Percentiles rank a stretch among this genome's conserved stretches.
phyloP scores from a whole-genome alignment of 2,888 invertebrate genomes.

The Drosophila nigricruria region DNA sequence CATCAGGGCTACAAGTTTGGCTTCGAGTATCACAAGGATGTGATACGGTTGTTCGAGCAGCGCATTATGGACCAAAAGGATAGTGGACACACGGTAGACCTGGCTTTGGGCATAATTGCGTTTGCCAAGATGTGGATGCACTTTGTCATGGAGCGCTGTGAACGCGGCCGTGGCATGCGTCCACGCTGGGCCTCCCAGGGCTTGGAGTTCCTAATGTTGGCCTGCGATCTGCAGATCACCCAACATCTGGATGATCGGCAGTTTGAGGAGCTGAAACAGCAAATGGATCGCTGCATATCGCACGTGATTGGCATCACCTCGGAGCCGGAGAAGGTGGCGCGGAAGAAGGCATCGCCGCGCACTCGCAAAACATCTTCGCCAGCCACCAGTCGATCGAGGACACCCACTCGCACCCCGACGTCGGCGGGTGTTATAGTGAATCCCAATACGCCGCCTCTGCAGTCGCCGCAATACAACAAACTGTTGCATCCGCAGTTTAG shows the following conservation, averaged over 20 bases:
- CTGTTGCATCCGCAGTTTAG: slow-evolving; percentile 84
- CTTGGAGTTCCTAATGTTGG: slow-evolving; percentile 93
- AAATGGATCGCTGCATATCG: slow-evolving; percentile 94
- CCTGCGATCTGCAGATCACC: slow-evolving; percentile 94
- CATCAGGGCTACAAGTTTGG: slow-evolving; percentile 96
- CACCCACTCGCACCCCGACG: slow-evolving; percentile 85
- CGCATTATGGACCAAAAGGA: slow-evolving; percentile 85
- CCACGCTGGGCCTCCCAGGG: slow-evolving; percentile 96
- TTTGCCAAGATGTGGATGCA: slow-evolving; percentile 95
- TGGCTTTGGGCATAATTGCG: slow-evolving; percentile 88
- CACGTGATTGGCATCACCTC: slow-evolving; percentile 92
- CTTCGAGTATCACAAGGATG: slow-evolving; percentile 90
- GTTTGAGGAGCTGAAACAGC: slow-evolving; percentile 91
- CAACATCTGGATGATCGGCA: slow-evolving; percentile 91
- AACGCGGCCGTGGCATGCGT: slow-evolving; percentile 91
- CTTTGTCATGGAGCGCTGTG: slow-evolving; percentile 94
- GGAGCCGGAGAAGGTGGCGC: slow-evolving; percentile 84
- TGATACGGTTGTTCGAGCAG: slow-evolving; percentile 86
- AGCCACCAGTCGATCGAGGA: slow-evolving; percentile 83
- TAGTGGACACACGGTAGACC: slow-evolving; percentile 82
- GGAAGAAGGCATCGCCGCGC: slow-evolving; percentile 85
- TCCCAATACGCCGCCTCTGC: slow-evolving; percentile 71
- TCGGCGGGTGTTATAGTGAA: slow-evolving; percentile 84
- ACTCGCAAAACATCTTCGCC: slow-evolving; percentile 85
- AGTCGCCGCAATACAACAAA: slow-evolving; percentile 83